A percentile compares a stretch with the other conserved stretches of the same genome.
These are phyloP conservation scores for Diarsia brunnea DNA, from an alignment of 2,888 invertebrate genomes.

Conservation along the genomic window DNA sequence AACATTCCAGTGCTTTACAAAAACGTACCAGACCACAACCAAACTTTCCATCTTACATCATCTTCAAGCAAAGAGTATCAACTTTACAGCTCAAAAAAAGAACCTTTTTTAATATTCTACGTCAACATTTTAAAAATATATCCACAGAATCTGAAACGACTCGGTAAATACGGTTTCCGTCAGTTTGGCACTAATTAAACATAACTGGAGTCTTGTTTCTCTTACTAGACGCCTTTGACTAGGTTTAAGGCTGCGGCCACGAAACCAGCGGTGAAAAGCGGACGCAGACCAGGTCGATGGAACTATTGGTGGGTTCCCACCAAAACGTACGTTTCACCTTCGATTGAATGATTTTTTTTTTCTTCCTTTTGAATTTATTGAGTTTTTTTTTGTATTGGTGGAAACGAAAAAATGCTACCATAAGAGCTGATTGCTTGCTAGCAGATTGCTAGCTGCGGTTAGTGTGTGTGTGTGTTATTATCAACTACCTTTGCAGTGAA, in stretches of 20 bases:
- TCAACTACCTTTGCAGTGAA: not conserved
- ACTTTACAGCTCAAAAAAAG: not conserved
- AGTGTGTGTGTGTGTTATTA: not conserved
- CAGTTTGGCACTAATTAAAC: constrained; percentile 56
- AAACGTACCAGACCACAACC: not conserved
- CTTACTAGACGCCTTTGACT: constrained; percentile 40
- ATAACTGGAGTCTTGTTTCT: constrained; percentile 42
- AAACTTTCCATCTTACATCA: not conserved
- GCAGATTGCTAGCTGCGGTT: not conserved
- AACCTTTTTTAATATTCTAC: constrained; percentile 13
- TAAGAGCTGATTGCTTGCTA: not conserved
- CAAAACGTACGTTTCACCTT: not conserved
- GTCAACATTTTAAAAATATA: constrained; percentile 12
- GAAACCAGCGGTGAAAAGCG: not conserved
- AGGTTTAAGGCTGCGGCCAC: constrained; percentile 26
- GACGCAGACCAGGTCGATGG: not conserved
- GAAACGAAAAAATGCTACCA: not conserved
- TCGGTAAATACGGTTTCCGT: constrained; percentile 26
- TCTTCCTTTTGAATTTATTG: too few species aligned
- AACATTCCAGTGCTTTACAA: not conserved
- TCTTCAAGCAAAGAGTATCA: not conserved
- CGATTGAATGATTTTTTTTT: too few species aligned
- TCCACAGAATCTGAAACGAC: constrained; percentile 21
- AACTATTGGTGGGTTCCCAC: not conserved
- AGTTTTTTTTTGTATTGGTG: too few species aligned